Percentiles rank a stretch among this genome's conserved stretches.
These are phyloP conservation scores for Porphyrio hochstetteri DNA, from an alignment of 2,113 vertebrate genomes.

Conservation along the genomic window DNA sequence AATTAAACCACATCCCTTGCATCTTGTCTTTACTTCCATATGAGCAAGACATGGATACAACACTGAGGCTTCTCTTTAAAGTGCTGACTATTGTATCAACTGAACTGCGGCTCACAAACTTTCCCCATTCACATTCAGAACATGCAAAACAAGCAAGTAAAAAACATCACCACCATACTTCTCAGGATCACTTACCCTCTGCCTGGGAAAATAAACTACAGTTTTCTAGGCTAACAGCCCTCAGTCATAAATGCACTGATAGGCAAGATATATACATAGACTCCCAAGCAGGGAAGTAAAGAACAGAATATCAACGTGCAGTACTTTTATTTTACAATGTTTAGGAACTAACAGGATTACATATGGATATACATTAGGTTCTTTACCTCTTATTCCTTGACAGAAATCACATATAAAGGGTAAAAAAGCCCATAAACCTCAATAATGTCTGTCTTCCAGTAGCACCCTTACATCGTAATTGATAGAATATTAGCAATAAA, in stretches of 20 bases:
- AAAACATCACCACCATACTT: not conserved
- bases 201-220: not conserved
- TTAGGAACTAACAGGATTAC: not conserved
- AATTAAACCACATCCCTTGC: constrained; percentile 67
- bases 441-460: not conserved
- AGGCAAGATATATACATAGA: not conserved
- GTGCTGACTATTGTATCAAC: not conserved
- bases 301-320: not conserved
- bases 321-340: not conserved
- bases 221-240: not conserved
- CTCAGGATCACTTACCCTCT: not conserved
- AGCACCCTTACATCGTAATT: not conserved
- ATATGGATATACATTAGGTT: not conserved
- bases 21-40: constrained; percentile 53
- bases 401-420: not conserved
- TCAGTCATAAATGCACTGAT: not conserved
- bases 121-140: not conserved
- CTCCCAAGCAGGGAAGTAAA: not conserved
- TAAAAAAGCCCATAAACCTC: not conserved
- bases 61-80: not conserved
- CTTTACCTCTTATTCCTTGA: not conserved
- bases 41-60: not conserved
- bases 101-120: not conserved
- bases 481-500: not conserved
- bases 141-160: not conserved